Evolutionary conservation across 2,888 invertebrate species (phyloP), one percentile per base, ranked within the genome.

Genomic region (Exocentrus adspersus): DNA sequence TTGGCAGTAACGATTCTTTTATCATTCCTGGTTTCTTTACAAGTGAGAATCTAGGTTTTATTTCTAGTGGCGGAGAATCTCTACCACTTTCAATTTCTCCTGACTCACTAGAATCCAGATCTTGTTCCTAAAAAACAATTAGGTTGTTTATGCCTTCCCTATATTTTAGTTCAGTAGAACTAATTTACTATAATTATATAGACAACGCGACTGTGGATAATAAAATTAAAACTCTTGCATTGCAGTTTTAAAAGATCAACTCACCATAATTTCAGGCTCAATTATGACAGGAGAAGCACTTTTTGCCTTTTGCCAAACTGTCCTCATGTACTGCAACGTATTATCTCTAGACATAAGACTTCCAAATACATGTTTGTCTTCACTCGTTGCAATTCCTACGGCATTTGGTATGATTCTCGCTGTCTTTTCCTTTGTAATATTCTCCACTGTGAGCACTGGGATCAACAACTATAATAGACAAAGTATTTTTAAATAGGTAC

Each of bases 341-440:
- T 91, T 90, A 80, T 97, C 96, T 46, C 96, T 86, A 24, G 95
- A 94, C 73, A 97, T 88, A 70, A 97, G 87, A 65, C 95, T 95
- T 48, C 94, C 94, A 84, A 97, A 97, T 52, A 94, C 93, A 78
- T 94, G 93, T 51, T 94, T 90, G 76, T 93, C 92, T 76, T 92
- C 90, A 48, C 89, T 87, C n/a, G 95, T 95, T 62, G 88, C 87
- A 30, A 95, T 91, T 21, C 95, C 95, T 62, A 97, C 93, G 10
- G 97, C 97, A 83, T 97, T 97, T 51, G 97, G 97, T 77, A 97
- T 95, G 72, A 97, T 94, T 72, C 93, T 89, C 1, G 95, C 97
- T 63, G 95, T 96, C 84, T 94, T 94, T 84, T 96, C 96, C 80
- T 96, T 94, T 42, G 93, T 94, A 77, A 97, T 93, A 80, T 92